Percentiles rank a stretch among this genome's conserved stretches.
Evolutionary conservation across 2,797 vertebrate species (phyloP).

Genomic region (Alcedo quadribrachys): DNA sequence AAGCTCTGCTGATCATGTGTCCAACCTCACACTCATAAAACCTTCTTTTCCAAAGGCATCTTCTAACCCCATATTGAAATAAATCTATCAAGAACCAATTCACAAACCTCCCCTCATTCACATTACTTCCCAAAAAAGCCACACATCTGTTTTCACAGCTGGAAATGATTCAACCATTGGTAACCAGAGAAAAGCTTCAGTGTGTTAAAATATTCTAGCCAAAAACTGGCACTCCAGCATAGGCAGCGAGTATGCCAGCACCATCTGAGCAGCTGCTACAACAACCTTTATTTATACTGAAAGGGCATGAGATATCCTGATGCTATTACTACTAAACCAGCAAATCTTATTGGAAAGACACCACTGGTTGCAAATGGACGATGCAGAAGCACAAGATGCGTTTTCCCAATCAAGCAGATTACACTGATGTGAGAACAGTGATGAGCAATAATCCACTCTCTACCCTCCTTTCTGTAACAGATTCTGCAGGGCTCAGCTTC

Average conservation of each 20-base stretch:
- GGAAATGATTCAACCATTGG: slow-evolving; percentile 42
- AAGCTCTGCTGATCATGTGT: neutral
- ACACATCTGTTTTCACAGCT: slow-evolving; percentile 64
- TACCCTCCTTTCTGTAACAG: slow-evolving; percentile 15
- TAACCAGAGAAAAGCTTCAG: slow-evolving; percentile 41
- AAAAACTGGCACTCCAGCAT: slow-evolving; percentile 48
- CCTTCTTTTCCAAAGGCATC: neutral
- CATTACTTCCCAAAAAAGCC: slow-evolving; percentile 48
- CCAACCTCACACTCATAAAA: neutral
- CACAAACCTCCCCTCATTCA: slow-evolving; percentile 19
- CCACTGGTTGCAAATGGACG: neutral
- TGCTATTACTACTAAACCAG: slow-evolving; percentile 4
- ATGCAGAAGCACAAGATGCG: neutral
- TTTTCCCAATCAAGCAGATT: slow-evolving; percentile 53
- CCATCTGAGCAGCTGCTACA: slow-evolving; percentile 44
- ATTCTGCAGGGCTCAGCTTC: slow-evolving; percentile 46
- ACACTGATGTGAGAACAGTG: slow-evolving; percentile 25
- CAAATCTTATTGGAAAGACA: slow-evolving; percentile 10
- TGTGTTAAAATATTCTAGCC: slow-evolving; percentile 3
- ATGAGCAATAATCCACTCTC: slow-evolving; percentile 38
- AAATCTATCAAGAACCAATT: neutral
- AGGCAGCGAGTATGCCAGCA: slow-evolving; percentile 9
- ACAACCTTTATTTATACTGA: slow-evolving; percentile 47
- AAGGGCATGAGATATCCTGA: slow-evolving; percentile 22
- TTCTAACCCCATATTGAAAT: neutral